Evolutionary conservation across 2,888 invertebrate genomes (phyloP).

Genomic region (Macrosiphum euphorbiae): DNA sequence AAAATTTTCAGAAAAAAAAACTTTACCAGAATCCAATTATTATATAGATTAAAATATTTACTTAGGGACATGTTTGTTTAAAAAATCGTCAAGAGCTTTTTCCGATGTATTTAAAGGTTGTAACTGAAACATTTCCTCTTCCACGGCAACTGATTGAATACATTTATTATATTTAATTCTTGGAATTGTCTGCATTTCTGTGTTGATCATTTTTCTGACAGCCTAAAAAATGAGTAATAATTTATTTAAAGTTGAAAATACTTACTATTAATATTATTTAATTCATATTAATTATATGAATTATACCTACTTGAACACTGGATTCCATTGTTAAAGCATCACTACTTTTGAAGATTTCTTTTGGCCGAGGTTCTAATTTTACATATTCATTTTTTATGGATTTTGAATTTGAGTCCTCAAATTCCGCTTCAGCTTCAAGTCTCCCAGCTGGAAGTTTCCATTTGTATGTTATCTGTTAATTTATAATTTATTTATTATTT

Average conservation of each 20-base stretch:
- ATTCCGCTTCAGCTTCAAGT: constrained; percentile 8
- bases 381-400: constrained; percentile 16
- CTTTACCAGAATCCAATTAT: no score
- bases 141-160: constrained; percentile 40
- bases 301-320: constrained; percentile 28
- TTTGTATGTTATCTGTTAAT: constrained; percentile 50
- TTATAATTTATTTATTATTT: neutral
- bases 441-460: constrained; percentile 34
- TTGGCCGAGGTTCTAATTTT: constrained; percentile 42
- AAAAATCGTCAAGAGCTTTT: constrained; percentile 47
- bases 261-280: neutral
- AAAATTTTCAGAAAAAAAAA: no score
- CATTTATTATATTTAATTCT: constrained; percentile 57
- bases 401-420: constrained; percentile 26
- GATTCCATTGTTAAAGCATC: constrained; percentile 22
- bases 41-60: constrained; percentile 20
- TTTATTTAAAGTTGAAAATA: neutral
- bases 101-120: constrained; percentile 16
- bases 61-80: constrained; percentile 56
- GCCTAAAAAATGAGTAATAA: constrained; percentile 21
- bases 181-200: constrained; percentile 52
- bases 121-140: constrained; percentile 56
- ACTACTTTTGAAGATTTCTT: constrained; percentile 29
- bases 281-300: neutral
- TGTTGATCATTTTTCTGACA: constrained; percentile 22